These are phyloP conservation scores for Plebejus melissa DNA, from an alignment of 2,888 invertebrate species.

Conservation along the genomic window DNA sequence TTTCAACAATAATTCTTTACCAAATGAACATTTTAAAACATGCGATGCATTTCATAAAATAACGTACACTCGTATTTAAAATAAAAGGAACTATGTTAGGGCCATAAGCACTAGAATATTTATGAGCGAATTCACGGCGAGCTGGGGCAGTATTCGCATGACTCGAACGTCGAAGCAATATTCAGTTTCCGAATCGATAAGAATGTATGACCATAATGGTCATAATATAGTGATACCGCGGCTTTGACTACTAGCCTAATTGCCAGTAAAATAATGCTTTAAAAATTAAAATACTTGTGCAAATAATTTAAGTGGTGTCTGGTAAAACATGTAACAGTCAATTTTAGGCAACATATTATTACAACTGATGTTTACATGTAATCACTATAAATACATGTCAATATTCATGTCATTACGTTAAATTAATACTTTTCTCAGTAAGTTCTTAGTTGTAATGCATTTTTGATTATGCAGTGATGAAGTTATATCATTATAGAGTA, in stretches of 20 bases:
- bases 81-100: not conserved
- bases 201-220: not conserved
- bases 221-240: too few relatives aligned
- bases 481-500: too few relatives aligned
- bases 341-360: constrained; percentile 2
- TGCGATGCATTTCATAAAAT: not conserved
- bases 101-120: not conserved
- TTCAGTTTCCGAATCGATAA: not conserved
- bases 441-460: not conserved
- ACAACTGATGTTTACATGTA: not conserved
- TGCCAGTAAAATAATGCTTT: not conserved
- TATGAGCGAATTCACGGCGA: not conserved
- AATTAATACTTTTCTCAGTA: too few relatives aligned
- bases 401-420: too few relatives aligned
- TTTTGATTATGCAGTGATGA: not conserved
- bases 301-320: not conserved
- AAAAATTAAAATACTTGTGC: not conserved
- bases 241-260: not conserved
- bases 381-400: not conserved
- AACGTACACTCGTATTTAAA: not conserved
- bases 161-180: not conserved
- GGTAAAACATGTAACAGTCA: not conserved
- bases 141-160: not conserved
- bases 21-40: not conserved
- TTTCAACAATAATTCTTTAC: not conserved